A percentile compares a stretch with the other conserved stretches of the same genome.
Evolutionary conservation across 1,140 invertebrate genomes (phyloP).

Genomic region (Monomorium pharaonis): DNA sequence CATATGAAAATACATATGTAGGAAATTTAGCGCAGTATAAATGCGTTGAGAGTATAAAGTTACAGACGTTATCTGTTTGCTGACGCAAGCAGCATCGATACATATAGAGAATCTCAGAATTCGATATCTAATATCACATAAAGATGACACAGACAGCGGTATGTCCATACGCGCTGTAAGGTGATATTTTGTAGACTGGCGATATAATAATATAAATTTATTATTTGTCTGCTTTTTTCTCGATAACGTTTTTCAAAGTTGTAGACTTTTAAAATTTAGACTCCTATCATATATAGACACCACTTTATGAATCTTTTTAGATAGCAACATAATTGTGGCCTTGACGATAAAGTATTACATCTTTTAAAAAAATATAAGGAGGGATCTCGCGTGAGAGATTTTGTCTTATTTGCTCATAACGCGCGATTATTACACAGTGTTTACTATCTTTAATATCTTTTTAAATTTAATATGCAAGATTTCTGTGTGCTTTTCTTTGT

Average conservation of each 20-base stretch:
- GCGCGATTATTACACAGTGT: not conserved
- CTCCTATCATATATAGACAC: constrained; percentile 25
- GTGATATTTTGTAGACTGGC: constrained; percentile 62
- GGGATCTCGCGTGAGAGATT: constrained; percentile 47
- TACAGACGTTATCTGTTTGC: constrained; percentile 56
- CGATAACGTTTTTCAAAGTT: constrained; percentile 44
- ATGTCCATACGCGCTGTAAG: constrained; percentile 38
- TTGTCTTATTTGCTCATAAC: constrained; percentile 31
- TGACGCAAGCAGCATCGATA: constrained; percentile 59
- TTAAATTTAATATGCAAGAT: too few species aligned
- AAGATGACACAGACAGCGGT: constrained; percentile 22
- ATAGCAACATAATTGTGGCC: constrained; percentile 56
- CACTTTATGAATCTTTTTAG: constrained; percentile 41
- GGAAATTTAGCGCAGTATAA: not conserved
- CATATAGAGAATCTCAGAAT: constrained; percentile 24
- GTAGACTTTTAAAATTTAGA: constrained; percentile 30
- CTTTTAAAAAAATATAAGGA: constrained; percentile 33
- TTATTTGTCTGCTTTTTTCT: constrained; percentile 46
- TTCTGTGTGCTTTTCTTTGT: too few species aligned
- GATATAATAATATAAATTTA: constrained; percentile 45
- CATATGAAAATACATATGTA: not conserved
- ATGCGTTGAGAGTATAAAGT: constrained; percentile 26
- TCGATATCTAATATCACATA: constrained; percentile 51
- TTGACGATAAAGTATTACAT: constrained; percentile 63
- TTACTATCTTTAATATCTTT: too few species aligned